A percentile compares a stretch with the other conserved stretches of the same genome.
Evolutionary conservation across 2,797 vertebrate species (phyloP).

Genomic region (Myotis findleyi): DNA sequence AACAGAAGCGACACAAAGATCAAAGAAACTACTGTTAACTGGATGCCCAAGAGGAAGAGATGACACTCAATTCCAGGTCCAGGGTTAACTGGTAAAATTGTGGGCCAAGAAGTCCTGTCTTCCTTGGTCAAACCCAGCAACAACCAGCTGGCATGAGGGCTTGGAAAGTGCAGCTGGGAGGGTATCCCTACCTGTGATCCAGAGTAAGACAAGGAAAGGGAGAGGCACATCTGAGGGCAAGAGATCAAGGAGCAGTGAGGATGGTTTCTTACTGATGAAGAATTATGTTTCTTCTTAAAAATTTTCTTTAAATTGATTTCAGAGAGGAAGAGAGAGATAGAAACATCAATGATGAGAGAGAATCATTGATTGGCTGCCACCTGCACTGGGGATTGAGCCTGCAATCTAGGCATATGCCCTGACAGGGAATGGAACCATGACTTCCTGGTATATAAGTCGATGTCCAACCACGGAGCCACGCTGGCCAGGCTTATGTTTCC

Average conservation of each 20-base stretch:
- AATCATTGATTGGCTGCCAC: no score
- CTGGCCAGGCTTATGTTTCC: no score
- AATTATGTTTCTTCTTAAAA: neutral
- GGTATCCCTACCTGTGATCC: neutral
- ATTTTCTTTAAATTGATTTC: no score
- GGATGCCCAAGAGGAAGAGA: neutral
- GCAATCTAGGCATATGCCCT: no score
- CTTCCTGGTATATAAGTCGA: no score
- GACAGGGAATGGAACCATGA: no score
- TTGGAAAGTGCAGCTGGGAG: neutral
- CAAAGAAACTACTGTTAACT: neutral
- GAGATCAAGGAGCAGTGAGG: accelerated
- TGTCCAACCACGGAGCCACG: no score
- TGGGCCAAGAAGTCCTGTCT: neutral
- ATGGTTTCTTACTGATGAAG: neutral
- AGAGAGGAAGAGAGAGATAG: no score
- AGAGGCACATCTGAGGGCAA: neutral
- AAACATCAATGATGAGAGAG: no score
- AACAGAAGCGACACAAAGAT: neutral
- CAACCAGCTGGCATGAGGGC: neutral
- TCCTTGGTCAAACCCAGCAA: neutral
- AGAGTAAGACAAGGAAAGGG: neutral
- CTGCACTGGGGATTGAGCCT: no score
- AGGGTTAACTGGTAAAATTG: neutral
- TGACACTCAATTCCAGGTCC: accelerated